Conservation (phyloP, 2,797 vertebrate genomes). For the Crocidura indochinensis region DNA sequence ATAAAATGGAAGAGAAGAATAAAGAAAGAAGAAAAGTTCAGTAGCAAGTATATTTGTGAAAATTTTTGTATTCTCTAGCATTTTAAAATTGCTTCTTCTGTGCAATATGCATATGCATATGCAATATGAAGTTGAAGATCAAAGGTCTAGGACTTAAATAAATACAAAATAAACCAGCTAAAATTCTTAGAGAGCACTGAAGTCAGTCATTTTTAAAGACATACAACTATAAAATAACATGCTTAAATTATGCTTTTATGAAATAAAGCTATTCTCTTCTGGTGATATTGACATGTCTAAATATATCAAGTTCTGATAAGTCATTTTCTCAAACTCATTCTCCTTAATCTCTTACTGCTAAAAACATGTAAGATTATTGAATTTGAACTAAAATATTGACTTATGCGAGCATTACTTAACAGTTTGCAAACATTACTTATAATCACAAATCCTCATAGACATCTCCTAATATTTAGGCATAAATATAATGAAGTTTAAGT, state of each 20-base stretch:
- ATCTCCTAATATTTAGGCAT: not conserved
- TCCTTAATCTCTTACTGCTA: constrained; percentile 28
- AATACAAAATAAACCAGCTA: constrained; percentile 73
- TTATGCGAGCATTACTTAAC: not conserved
- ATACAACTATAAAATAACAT: constrained; percentile 70
- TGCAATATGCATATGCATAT: not conserved
- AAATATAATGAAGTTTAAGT: constrained; percentile 4
- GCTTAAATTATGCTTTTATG: constrained; percentile 39
- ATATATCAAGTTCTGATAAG: not conserved
- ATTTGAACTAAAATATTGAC: constrained; percentile 6
- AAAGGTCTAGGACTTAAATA: constrained; percentile 39
- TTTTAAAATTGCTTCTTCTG: constrained; percentile 44
- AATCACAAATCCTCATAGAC: not conserved
- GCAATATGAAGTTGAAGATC: constrained; percentile 41
- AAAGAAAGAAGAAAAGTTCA: too few species aligned
- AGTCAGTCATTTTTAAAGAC: constrained; percentile 73
- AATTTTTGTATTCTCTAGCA: too few species aligned
- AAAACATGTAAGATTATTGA: not conserved
- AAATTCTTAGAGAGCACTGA: constrained; percentile 56
- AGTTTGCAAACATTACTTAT: constrained; percentile 38
- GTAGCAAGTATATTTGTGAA: too few species aligned
- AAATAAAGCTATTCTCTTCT: constrained; percentile 14
- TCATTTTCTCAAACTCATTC: constrained; percentile 23
- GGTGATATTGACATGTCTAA: constrained; percentile 6
- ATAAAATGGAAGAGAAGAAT: too few species aligned